Percentiles rank a stretch among this genome's conserved stretches.
phyloP scores from a whole-genome alignment of 2,113 vertebrate species.

The Orientallactaga bullata region DNA sequence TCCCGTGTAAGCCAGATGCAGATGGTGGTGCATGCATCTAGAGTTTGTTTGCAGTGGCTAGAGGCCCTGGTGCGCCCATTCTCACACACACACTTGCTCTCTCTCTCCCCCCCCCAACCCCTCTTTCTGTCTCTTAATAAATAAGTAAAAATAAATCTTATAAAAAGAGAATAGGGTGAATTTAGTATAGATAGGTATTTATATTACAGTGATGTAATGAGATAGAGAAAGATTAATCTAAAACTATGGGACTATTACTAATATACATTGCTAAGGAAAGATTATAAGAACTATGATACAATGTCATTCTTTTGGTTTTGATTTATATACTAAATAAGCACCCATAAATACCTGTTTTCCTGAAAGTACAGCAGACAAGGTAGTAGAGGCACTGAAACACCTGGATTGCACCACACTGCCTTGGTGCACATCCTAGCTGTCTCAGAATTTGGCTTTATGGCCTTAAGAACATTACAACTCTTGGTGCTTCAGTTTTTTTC shows the following conservation, averaged over 20 bases:
- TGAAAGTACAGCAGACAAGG: not conserved
- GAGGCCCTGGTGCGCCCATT: too few species aligned
- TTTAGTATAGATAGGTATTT: not conserved
- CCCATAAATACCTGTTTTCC: not conserved
- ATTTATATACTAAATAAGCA: not conserved
- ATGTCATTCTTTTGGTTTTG: not conserved
- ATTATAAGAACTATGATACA: not conserved
- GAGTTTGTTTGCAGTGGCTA: too few species aligned
- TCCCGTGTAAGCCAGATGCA: too few species aligned
- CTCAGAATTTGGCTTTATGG: not conserved
- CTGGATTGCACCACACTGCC: not conserved
- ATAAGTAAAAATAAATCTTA: too few species aligned
- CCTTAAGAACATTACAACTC: not conserved
- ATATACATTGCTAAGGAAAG: not conserved
- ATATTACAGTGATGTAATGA: not conserved
- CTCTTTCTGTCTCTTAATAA: too few species aligned
- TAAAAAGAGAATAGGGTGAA: not conserved
- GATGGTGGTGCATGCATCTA: too few species aligned
- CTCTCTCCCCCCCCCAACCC: too few species aligned
- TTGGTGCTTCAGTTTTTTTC: too few species aligned
- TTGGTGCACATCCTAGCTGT: not conserved
- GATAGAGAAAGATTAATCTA: too few species aligned
- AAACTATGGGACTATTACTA: not conserved
- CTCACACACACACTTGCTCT: too few species aligned
- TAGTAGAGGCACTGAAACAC: not conserved